These are phyloP conservation scores for Tipula confusa DNA, from an alignment of 2,888 invertebrate genomes.

Conservation along the genomic window DNA sequence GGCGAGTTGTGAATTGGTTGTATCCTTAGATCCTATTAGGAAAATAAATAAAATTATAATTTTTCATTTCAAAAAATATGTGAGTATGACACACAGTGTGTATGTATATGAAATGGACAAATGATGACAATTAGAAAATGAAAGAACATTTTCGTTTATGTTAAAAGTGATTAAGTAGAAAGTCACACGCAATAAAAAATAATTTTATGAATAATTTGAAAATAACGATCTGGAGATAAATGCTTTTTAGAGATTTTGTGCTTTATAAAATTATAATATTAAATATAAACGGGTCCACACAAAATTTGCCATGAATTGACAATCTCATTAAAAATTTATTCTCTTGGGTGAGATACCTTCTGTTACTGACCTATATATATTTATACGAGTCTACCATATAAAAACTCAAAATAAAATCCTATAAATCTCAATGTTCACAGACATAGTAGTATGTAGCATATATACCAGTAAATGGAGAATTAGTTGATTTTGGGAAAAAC, in stretches of 20 bases:
- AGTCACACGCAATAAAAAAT: background rate
- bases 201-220: background rate
- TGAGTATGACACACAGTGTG: background rate
- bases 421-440: background rate
- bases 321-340: background rate
- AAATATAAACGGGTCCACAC: background rate
- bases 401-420: background rate
- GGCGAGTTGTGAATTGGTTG: background rate
- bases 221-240: background rate
- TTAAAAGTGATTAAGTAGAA: background rate
- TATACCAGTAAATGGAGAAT: background rate
- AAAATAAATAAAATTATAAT: constrained; percentile 12
- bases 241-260: background rate
- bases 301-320: background rate
- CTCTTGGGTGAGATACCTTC: background rate
- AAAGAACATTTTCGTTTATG: background rate
- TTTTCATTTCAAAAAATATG: background rate
- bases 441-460: background rate
- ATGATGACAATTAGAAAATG: background rate
- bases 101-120: background rate
- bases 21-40: background rate
- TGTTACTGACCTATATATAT: background rate
- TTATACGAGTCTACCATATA: background rate
- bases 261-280: background rate
- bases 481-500: background rate